Evolutionary conservation across 2,113 vertebrate genomes (phyloP), one percentile per base, ranked within the genome.

Genomic region (Butorides virescens): DNA sequence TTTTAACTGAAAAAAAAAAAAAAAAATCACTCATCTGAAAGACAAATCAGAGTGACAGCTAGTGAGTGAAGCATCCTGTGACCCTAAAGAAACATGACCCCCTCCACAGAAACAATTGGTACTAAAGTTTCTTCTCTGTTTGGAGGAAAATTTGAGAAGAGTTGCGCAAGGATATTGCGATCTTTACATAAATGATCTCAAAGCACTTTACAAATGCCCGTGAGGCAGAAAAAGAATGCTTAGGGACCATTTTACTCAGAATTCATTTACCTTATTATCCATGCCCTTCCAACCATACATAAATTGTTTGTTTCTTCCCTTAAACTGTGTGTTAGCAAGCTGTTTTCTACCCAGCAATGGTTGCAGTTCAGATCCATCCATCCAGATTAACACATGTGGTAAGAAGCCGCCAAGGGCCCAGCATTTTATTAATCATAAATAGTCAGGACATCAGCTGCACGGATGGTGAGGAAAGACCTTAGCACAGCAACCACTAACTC

Each of bases 231-330:
- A 82, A 85, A 79, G 50, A 80, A 84, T 49, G 68, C 36, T 81
- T 67, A 52, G 44, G 68, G 39, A 81, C 39, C 68, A 32, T 61
- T 84, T 92, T 26, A 78, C 39, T 49, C 66, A 81, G 44, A 86
- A 83, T n/a, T 93, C 50, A 82, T 15, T 85, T 91, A 75, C 66
- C 37, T 94, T 89, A 65, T 78, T 87, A 79, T 82, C 66, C 23
- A 4, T 53, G 73, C 22, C 70, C 49, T 65, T 85, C 72, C 74
- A 96, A 49, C 49, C 77, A 37, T 21, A 61, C 5, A 18, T 42
- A 71, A 91, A 72, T 76, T 53, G 84, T 88, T 92, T 84, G 47
- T 68, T 96, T 95, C 87, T 73, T 90, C 52, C 52, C 66, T 84
- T 42, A 61, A 68, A 81, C 3, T 22, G 23, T 27, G 17, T 16